Conservation (phyloP, 2,113 vertebrate species). For the Phrynosoma blainvillii region DNA sequence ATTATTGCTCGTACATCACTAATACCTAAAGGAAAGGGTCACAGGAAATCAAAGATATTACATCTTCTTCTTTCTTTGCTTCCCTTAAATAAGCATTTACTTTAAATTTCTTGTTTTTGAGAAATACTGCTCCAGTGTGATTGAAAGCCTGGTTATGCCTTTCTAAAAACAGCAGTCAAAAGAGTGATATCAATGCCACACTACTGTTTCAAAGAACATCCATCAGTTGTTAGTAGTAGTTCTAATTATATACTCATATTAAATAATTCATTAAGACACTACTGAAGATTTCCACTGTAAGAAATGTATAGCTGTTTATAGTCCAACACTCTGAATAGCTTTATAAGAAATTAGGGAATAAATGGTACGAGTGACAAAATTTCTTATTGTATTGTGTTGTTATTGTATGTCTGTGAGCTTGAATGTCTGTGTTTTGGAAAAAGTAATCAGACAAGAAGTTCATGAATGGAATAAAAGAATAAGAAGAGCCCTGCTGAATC, state of each 20-base stretch:
- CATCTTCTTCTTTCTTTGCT: constrained; percentile 57
- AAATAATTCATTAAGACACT: constrained; percentile 62
- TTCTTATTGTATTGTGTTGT: background rate
- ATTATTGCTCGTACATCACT: constrained; percentile 62
- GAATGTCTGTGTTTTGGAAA: accelerated
- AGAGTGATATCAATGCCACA: constrained; percentile 61
- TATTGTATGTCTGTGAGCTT: constrained; percentile 8
- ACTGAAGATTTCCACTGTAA: constrained; percentile 42
- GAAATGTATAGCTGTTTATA: constrained; percentile 40
- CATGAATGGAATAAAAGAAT: background rate
- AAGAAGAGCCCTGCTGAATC: too few relatives aligned
- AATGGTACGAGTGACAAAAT: constrained; percentile 37
- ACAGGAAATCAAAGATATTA: constrained; percentile 70
- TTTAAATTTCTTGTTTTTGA: constrained; percentile 72
- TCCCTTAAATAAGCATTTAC: constrained; percentile 61
- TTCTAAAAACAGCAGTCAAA: constrained; percentile 68
- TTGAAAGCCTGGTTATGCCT: constrained; percentile 71
- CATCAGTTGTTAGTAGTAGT: constrained; percentile 49
- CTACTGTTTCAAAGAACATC: constrained; percentile 61
- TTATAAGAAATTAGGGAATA: constrained; percentile 25
- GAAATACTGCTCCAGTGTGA: constrained; percentile 71
- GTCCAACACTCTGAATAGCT: constrained; percentile 42
- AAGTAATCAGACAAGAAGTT: background rate
- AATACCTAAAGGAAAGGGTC: constrained; percentile 61
- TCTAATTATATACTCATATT: constrained; percentile 65